Evolutionary conservation across 2,113 vertebrate species (phyloP).

Genomic region (Saimiri boliviensis): DNA sequence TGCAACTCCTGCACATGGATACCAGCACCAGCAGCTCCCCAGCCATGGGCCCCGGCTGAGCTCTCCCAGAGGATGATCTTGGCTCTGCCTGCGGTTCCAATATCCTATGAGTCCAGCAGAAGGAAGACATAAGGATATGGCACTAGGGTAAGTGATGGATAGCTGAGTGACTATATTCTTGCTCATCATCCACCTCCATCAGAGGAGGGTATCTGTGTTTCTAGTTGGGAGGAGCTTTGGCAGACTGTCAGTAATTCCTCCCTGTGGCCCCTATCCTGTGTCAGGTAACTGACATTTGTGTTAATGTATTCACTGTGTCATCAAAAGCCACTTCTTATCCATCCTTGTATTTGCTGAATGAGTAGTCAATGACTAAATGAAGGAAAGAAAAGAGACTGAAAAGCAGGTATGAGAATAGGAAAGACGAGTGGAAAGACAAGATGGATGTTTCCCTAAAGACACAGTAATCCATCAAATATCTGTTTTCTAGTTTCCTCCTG

Average conservation of each 20-base stretch:
- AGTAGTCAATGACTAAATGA: background rate
- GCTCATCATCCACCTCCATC: background rate
- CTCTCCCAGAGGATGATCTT: background rate
- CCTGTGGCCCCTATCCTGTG: background rate
- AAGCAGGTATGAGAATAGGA: background rate
- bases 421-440: background rate
- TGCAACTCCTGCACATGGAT: fast-evolving
- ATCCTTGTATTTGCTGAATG: background rate
- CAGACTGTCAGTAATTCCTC: background rate
- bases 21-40: background rate
- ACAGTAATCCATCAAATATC: background rate
- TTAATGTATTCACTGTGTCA: background rate
- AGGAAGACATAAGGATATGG: background rate
- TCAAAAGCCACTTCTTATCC: background rate
- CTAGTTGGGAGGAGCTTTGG: background rate
- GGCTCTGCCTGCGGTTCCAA: background rate
- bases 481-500: background rate
- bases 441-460: background rate
- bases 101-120: background rate
- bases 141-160: background rate
- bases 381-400: background rate
- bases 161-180: background rate
- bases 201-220: background rate
- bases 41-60: background rate
- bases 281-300: background rate